Base-by-base conservation (phyloP, 2,113 vertebrate genomes). In the Paraplagusia blochii region DNA sequence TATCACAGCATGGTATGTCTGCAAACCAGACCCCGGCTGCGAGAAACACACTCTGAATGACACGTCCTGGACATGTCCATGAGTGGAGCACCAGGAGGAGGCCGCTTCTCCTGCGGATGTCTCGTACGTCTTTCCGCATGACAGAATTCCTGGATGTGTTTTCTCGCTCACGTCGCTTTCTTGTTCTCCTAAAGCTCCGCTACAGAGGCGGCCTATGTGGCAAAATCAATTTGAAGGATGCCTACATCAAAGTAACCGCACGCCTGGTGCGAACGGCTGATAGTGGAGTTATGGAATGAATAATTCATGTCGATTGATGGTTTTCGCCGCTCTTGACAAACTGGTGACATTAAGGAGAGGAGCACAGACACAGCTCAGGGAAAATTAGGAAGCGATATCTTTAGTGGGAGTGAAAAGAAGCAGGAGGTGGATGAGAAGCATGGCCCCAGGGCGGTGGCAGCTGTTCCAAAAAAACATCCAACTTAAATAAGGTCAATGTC, bases 251-350 rank as follows among this genome's bases (percentile, higher is more conserved):
- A 79, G 77, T 65, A 38, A 58, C 63, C 61, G 17, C 44, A 15
- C 1, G 62, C 66, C 77, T 52, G 68, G 75, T 66, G 77, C 48
- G 74, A 44, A 48, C 15, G 39, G 59, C 62, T 75, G 72, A 84
- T 77, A 66, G 75, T 33, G 68, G 63, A 74, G 68, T 69, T 75
- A 73, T 67, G 50, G 55, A 71, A 82, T 79, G 71, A 84, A 84
- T 84, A 76, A 84, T 79, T 84, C 73, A 81, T 74, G 46, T 7
- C 76, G 77, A 79, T 53, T 52, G 43, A 63, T 46, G 63, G 50
- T 66, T 81, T 66, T 66, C 54, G 36, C 62, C 54, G 55, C 58
- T 69, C 77, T 82, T 74, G 68, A 73, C 46, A 77, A 76, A 66
- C 56, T 57, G 57, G 53, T 65, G 72, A 73, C 70, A 84, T 77